These are phyloP conservation scores for Podiceps cristatus DNA, from an alignment of 2,113 vertebrate genomes.

Conservation along the genomic window DNA sequence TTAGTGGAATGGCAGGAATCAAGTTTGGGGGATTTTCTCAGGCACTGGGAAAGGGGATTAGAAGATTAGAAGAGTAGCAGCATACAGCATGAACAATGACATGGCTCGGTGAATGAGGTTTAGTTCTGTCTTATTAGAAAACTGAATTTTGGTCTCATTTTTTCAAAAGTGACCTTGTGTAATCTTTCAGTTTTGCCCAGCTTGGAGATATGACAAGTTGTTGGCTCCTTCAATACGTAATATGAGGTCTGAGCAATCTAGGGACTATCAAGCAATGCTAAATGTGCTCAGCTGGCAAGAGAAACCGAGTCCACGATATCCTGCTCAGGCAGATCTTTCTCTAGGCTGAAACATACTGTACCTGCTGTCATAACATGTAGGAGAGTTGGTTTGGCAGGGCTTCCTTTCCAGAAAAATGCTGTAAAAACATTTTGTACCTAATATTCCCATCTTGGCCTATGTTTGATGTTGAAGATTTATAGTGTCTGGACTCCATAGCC, in stretches of 20 bases:
- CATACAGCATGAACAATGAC: background rate
- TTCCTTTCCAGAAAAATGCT: background rate
- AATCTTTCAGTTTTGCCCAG: background rate
- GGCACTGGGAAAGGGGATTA: background rate
- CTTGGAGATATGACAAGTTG: background rate
- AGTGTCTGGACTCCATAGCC: background rate
- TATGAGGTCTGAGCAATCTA: background rate
- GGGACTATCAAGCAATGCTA: background rate
- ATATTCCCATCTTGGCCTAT: background rate
- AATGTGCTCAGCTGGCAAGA: background rate
- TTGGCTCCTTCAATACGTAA: background rate
- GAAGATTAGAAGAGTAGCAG: background rate
- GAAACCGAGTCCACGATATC: background rate
- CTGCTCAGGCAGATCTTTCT: background rate
- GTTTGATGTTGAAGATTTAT: background rate
- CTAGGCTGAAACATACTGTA: background rate
- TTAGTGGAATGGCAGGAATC: background rate
- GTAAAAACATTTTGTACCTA: background rate
- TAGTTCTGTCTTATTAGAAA: background rate
- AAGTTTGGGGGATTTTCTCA: background rate
- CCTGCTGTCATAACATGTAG: background rate
- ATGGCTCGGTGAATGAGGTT: background rate
- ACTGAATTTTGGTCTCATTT: background rate
- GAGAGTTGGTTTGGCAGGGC: background rate
- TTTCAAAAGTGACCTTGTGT: background rate